A percentile compares a stretch with the other conserved stretches of the same genome.
These are phyloP conservation scores for Shinisaurus crocodilurus DNA, from an alignment of 2,113 vertebrate genomes.

Conservation along the genomic window DNA sequence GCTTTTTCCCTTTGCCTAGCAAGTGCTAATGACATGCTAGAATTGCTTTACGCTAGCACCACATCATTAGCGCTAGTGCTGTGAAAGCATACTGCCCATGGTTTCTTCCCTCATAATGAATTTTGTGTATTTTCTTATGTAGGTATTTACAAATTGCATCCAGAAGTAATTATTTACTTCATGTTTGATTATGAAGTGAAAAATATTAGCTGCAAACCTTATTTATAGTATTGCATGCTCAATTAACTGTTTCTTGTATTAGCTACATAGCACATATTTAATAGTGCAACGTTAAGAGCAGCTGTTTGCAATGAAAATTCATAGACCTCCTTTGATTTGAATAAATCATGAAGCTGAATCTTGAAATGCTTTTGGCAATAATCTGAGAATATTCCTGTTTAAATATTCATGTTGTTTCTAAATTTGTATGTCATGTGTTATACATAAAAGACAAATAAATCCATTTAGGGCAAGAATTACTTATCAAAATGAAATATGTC, in stretches of 20 bases:
- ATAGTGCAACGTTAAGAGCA: conserved; percentile 53
- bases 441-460: conserved; percentile 74
- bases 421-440: conserved; percentile 72
- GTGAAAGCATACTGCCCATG: too few relatives aligned
- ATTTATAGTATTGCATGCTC: conserved; percentile 16
- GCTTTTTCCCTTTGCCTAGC: too few relatives aligned
- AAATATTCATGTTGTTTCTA: conserved; percentile 84
- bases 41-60: too few relatives aligned
- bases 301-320: conserved; percentile 63
- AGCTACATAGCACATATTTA: conserved; percentile 33
- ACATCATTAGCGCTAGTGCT: too few relatives aligned
- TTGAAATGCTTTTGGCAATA: conserved; percentile 82
- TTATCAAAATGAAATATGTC: conserved; percentile 53
- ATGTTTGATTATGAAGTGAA: neutral
- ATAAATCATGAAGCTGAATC: conserved; percentile 87
- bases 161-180: neutral
- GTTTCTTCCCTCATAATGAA: neutral
- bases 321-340: conserved; percentile 74
- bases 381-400: conserved; percentile 86
- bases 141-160: neutral
- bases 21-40: too few relatives aligned
- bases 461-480: conserved; percentile 55
- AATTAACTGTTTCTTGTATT: conserved; percentile 33
- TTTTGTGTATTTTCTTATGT: neutral
- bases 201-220: neutral